A percentile compares a stretch with the other conserved stretches of the same genome.
These are phyloP conservation scores for Pachypanchax playfairii DNA, from an alignment of 2,113 vertebrate species.

Conservation along the genomic window DNA sequence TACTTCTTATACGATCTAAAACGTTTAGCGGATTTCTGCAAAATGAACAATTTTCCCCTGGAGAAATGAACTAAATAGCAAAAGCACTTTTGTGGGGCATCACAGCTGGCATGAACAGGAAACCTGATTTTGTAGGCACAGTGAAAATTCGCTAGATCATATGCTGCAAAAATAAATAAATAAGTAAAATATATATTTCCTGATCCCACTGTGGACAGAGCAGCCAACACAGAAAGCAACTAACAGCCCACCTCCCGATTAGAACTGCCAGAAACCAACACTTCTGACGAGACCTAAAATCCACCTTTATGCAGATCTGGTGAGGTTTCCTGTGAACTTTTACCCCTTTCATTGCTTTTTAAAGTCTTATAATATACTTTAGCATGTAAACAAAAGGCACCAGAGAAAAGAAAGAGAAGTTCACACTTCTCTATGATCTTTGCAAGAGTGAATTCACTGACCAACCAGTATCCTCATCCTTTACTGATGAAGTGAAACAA, in stretches of 20 bases:
- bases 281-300: slow-evolving; percentile 5
- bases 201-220: slow-evolving; percentile 1
- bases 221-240: slow-evolving; percentile 7
- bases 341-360: slow-evolving; percentile 6
- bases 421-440: slow-evolving; percentile 26
- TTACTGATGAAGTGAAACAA: slow-evolving; percentile 20
- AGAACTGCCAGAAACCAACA: not conserved
- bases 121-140: slow-evolving; percentile 20
- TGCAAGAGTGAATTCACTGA: slow-evolving; percentile 32
- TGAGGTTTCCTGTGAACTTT: slow-evolving; percentile 3
- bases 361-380: not conserved
- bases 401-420: slow-evolving; percentile 2
- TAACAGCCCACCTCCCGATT: not conserved
- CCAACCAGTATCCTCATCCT: no score
- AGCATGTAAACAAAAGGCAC: slow-evolving; percentile 24
- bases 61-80: slow-evolving; percentile 38
- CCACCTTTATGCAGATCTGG: not conserved
- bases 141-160: slow-evolving; percentile 25
- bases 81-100: slow-evolving; percentile 19
- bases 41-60: slow-evolving; percentile 24
- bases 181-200: no score
- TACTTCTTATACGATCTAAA: slow-evolving; percentile 43
- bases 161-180: slow-evolving; percentile 27
- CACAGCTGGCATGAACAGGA: slow-evolving; percentile 17
- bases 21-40: slow-evolving; percentile 37